Conservation (phyloP, 2,888 invertebrate genomes). For the Hermaeophaga mercurialis region DNA sequence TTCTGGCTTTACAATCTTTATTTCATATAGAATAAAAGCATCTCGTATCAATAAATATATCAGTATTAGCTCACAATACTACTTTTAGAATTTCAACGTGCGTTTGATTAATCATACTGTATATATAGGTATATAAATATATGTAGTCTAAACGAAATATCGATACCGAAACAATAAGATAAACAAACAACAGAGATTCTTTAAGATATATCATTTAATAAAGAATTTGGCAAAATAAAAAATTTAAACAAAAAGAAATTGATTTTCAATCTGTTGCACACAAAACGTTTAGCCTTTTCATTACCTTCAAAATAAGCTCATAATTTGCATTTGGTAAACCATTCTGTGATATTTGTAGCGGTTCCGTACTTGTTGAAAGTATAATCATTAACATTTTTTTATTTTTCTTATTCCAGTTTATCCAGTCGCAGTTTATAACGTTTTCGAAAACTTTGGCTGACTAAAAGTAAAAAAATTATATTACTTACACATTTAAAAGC, state of each 20-base stretch:
- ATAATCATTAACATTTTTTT: constrained; percentile 1
- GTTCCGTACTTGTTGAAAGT: not conserved
- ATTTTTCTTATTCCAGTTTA: constrained; percentile 6
- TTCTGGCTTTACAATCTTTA: too few relatives aligned
- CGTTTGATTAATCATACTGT: too few relatives aligned
- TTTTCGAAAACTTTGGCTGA: not conserved
- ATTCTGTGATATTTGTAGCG: not conserved
- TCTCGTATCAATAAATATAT: too few relatives aligned
- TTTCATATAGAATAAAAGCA: too few relatives aligned
- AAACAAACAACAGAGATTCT: too few relatives aligned
- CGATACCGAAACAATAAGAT: too few relatives aligned
- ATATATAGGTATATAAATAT: too few relatives aligned
- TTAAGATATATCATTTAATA: too few relatives aligned
- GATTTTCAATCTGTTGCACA: not conserved
- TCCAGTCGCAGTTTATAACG: not conserved
- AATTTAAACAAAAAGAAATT: not conserved
- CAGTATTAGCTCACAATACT: too few relatives aligned
- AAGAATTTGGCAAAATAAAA: not conserved
- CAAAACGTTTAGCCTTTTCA: not conserved
- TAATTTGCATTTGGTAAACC: not conserved
- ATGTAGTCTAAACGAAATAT: too few relatives aligned
- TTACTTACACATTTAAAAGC: too few relatives aligned
- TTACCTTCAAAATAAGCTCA: constrained; percentile 1
- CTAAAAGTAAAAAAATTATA: not conserved
- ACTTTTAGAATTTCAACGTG: too few relatives aligned